Conservation (phyloP, 1,140 invertebrate genomes). For the Phymastichus coffea region DNA sequence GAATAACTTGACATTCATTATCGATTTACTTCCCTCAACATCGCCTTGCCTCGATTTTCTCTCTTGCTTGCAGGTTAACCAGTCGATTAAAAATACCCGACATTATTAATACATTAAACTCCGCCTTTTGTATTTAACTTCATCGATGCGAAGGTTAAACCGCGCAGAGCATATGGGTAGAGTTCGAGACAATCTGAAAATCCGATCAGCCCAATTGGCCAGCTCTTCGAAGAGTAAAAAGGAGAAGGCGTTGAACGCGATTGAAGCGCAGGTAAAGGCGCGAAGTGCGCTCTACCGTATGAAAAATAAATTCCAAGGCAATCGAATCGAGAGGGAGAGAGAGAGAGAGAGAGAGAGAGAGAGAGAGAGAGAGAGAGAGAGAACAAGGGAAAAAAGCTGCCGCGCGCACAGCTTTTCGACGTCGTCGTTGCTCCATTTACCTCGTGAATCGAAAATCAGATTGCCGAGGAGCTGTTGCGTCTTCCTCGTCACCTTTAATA, state of each 20-base stretch:
- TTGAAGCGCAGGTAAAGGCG: too few species aligned
- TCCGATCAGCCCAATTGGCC: too few species aligned
- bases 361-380: neutral
- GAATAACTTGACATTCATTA: conserved; percentile 15
- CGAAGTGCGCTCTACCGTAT: too few species aligned
- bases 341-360: neutral
- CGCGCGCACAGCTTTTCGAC: neutral
- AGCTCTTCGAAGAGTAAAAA: too few species aligned
- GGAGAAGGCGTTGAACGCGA: too few species aligned
- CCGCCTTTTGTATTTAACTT: too few species aligned
- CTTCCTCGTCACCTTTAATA: neutral
- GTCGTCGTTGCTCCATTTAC: neutral
- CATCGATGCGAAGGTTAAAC: too few species aligned
- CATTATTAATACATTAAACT: neutral
- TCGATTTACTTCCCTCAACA: neutral
- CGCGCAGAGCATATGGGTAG: too few species aligned
- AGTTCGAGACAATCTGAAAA: too few species aligned
- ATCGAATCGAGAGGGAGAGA: neutral
- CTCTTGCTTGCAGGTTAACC: neutral
- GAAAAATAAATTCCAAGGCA: too few species aligned
- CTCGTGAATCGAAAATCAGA: conserved; percentile 11
- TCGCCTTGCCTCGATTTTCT: neutral
- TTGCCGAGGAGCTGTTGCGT: neutral
- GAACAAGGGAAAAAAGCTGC: too few species aligned
- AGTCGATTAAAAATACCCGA: neutral